phyloP scores from a whole-genome alignment of 1,140 invertebrate species.

The Scaptomyza pallida region DNA sequence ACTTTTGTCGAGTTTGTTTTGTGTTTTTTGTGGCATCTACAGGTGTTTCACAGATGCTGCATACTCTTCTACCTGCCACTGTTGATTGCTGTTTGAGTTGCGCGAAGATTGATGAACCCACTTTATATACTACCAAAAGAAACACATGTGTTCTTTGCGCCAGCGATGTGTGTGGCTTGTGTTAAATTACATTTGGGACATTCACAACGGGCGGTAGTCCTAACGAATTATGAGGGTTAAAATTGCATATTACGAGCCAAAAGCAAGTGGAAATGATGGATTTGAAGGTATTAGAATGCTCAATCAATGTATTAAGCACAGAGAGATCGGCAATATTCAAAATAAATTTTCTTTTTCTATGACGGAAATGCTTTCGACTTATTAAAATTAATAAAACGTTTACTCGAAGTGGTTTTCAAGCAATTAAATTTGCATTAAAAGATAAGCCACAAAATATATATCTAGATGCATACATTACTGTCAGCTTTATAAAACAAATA shows the following conservation, averaged over 20 bases:
- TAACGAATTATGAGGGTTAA: constrained; percentile 26
- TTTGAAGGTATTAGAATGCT: constrained; percentile 34
- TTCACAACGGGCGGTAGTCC: neutral
- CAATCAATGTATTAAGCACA: constrained; percentile 50
- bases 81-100: constrained; percentile 51
- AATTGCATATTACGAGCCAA: constrained; percentile 14
- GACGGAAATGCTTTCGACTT: neutral
- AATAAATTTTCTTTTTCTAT: constrained; percentile 19
- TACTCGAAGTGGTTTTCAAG: no score
- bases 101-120: constrained; percentile 67
- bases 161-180: constrained; percentile 18
- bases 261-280: constrained; percentile 36
- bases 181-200: constrained; percentile 51
- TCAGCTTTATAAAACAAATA: no score
- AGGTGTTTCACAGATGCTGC: constrained; percentile 55
- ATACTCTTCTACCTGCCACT: constrained; percentile 10
- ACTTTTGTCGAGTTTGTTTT: constrained; percentile 20
- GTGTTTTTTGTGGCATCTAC: constrained; percentile 59
- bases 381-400: neutral
- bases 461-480: no score
- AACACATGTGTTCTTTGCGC: constrained; percentile 9
- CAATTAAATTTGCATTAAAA: no score
- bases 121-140: constrained; percentile 19
- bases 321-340: constrained; percentile 21
- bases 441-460: no score